Evolutionary conservation across 2,797 vertebrate species (phyloP).

Genomic region (Pseudomugil gertrudae): DNA sequence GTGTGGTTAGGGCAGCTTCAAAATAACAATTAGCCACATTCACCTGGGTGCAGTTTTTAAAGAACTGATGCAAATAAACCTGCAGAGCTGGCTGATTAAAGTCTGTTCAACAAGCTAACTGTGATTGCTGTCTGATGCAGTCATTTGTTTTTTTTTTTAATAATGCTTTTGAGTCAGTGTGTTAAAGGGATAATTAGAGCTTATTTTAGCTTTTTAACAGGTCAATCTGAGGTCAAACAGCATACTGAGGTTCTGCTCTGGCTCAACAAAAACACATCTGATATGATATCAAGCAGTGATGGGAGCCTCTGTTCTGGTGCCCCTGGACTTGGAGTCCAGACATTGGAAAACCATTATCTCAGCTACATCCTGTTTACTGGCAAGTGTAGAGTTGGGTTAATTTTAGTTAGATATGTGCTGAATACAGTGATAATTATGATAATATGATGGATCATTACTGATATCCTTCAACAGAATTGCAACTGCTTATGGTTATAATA

Average conservation of each 20-base stretch:
- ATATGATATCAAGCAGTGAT: background rate
- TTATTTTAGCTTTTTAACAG: slow-evolving; percentile 5
- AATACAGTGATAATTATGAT: background rate
- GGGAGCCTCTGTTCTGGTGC: background rate
- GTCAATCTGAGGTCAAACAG: slow-evolving; percentile 19
- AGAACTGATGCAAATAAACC: slow-evolving; percentile 66
- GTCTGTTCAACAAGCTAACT: slow-evolving; percentile 62
- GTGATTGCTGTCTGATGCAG: slow-evolving; percentile 39
- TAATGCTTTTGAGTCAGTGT: slow-evolving; percentile 22
- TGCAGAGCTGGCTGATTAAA: slow-evolving; percentile 74
- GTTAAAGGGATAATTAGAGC: slow-evolving; percentile 29
- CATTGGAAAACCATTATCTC: background rate
- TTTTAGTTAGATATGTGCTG: background rate
- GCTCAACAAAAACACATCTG: background rate
- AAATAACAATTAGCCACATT: slow-evolving; percentile 63
- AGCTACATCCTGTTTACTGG: background rate
- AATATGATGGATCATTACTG: background rate
- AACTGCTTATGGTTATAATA: background rate
- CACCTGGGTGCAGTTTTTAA: slow-evolving; percentile 75
- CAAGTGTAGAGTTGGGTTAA: background rate
- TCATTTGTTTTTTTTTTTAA: slow-evolving; percentile 18
- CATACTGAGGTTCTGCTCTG: background rate
- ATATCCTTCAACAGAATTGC: background rate
- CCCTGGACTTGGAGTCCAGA: background rate
- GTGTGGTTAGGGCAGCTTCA: slow-evolving; percentile 51